Evolutionary conservation across 2,113 vertebrate genomes (phyloP).

Genomic region (Dipodomys spectabilis): DNA sequence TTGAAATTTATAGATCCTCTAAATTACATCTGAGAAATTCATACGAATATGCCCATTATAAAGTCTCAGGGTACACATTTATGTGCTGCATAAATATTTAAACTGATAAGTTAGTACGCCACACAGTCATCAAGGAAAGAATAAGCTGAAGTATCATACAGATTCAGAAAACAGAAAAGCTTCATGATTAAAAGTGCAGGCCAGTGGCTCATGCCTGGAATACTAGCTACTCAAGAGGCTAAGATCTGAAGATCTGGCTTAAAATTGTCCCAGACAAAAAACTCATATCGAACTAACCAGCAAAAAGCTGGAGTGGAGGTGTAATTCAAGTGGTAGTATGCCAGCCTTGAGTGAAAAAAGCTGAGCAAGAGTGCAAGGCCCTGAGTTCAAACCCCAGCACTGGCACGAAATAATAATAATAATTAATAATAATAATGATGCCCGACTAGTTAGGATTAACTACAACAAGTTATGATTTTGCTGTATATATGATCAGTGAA

Average conservation of each 20-base stretch:
- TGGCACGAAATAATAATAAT: too few species aligned
- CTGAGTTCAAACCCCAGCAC: too few species aligned
- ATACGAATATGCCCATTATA: conserved; percentile 7
- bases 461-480: background rate
- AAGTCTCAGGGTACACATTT: conserved; percentile 35
- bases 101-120: conserved; percentile 18
- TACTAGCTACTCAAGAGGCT: too few species aligned
- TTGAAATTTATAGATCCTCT: conserved; percentile 37
- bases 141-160: background rate
- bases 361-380: too few species aligned
- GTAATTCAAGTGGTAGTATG: too few species aligned
- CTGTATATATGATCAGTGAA: background rate
- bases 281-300: too few species aligned
- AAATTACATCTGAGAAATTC: conserved; percentile 21
- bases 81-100: conserved; percentile 42
- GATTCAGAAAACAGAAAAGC: background rate
- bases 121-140: background rate
- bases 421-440: background rate
- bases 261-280: too few species aligned
- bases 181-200: background rate
- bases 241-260: too few species aligned
- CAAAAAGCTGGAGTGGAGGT: too few species aligned
- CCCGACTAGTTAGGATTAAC: background rate
- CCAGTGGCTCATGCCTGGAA: too few species aligned
- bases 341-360: too few species aligned